These are phyloP conservation scores for Gisinianus flammeolus DNA, from an alignment of 2,888 invertebrate genomes.

Conservation along the genomic window DNA sequence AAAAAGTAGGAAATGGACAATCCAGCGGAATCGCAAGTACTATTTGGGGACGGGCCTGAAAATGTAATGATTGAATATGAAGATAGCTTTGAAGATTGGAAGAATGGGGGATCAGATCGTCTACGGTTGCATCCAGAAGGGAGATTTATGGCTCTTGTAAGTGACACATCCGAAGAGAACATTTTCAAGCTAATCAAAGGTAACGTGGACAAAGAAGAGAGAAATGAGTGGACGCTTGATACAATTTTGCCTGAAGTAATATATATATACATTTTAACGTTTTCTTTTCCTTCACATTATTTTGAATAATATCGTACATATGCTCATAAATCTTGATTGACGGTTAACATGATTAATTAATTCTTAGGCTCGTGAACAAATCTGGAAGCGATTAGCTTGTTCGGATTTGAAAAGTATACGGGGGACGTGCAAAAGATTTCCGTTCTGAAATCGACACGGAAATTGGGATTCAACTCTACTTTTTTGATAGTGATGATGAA, in stretches of 20 bases:
- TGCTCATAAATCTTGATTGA: background rate
- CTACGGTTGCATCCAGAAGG: slow-evolving; percentile 8
- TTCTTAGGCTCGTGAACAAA: slow-evolving; percentile 16
- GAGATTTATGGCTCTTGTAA: slow-evolving; percentile 17
- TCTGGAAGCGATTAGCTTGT: slow-evolving; percentile 4
- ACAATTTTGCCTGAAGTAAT: slow-evolving; percentile 19
- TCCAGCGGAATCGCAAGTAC: background rate
- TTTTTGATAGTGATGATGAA: slow-evolving; percentile 16
- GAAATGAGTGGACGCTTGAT: background rate
- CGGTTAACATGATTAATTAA: background rate
- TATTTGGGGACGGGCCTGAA: slow-evolving; percentile 6
- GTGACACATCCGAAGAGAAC: slow-evolving; percentile 23
- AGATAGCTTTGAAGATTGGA: background rate
- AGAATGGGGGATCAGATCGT: background rate
- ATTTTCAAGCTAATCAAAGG: background rate
- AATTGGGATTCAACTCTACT: slow-evolving; percentile 5
- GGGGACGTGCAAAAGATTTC: slow-evolving; percentile 17
- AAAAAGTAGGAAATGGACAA: background rate
- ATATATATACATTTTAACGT: background rate
- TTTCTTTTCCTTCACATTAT: background rate
- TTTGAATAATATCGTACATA: background rate
- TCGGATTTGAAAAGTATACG: background rate
- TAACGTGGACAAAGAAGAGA: background rate
- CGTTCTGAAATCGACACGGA: slow-evolving; percentile 9
- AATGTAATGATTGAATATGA: too few species aligned